Conservation (phyloP, 2,888 invertebrate species). For the Dyspetes luteomarginatus region DNA sequence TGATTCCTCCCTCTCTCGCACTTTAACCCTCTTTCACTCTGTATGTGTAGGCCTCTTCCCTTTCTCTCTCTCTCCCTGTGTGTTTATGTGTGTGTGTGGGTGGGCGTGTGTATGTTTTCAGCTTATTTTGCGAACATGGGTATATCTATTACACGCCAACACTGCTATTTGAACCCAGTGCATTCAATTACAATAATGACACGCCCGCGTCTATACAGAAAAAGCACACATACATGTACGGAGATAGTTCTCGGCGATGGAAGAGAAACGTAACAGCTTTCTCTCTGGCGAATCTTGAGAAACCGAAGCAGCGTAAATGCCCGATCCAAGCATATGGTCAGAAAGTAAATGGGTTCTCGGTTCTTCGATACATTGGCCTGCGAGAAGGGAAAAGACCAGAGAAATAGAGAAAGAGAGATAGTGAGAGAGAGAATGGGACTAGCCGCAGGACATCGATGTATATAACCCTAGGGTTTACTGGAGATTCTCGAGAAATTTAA, state of each 20-base stretch:
- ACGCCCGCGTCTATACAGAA: neutral
- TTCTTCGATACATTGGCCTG: neutral
- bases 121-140: neutral
- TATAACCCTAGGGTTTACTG: neutral
- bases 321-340: conserved; percentile 10
- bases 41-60: neutral
- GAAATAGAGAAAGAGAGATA: neutral
- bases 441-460: conserved; percentile 20
- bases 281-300: conserved; percentile 17
- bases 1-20: conserved; percentile 53
- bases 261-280: neutral
- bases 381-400: neutral
- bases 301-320: conserved; percentile 14
- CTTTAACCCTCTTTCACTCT: conserved; percentile 41
- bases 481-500: conserved; percentile 23
- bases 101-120: too few relatives aligned
- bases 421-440: conserved; percentile 6
- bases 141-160: conserved; percentile 67
- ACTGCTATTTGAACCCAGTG: conserved; percentile 77
- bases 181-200: conserved; percentile 79
- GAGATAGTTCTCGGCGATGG: neutral
- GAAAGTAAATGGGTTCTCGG: conserved; percentile 17
- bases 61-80: conserved; percentile 19
- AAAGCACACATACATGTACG: neutral
- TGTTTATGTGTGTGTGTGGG: too few relatives aligned